These are phyloP conservation scores for Hyperopisus bebe DNA, from an alignment of 2,113 vertebrate genomes.

Conservation along the genomic window DNA sequence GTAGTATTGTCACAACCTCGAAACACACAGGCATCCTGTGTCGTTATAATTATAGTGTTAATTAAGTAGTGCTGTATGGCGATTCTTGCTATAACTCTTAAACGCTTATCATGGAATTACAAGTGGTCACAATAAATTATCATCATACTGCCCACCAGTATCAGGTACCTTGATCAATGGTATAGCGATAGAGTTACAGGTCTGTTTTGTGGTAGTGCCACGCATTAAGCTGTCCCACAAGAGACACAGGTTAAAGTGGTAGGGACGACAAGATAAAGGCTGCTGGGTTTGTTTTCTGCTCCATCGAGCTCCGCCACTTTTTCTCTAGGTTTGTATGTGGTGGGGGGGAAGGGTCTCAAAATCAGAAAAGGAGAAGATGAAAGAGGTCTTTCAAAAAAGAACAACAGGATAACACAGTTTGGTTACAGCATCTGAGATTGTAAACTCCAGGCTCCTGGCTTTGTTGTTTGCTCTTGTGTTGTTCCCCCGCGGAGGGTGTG, in stretches of 20 bases:
- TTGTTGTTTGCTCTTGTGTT: neutral
- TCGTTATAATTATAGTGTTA: neutral
- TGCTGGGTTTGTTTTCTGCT: neutral
- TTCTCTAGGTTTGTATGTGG: neutral
- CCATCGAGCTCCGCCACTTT: neutral
- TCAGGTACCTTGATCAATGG: neutral
- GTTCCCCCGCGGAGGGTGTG: neutral
- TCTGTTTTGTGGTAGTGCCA: neutral
- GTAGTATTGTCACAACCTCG: neutral
- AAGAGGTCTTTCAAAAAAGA: neutral
- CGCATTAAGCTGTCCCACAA: neutral
- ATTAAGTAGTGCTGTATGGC: neutral
- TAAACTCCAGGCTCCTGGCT: slow-evolving; percentile 6
- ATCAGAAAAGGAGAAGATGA: neutral
- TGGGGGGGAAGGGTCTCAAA: neutral
- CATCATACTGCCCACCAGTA: neutral
- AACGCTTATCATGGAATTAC: neutral
- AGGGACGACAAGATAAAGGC: neutral
- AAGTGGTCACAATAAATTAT: neutral
- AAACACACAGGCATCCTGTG: neutral
- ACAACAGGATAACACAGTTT: neutral
- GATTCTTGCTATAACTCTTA: neutral
- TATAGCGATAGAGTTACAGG: neutral
- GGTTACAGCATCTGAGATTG: neutral
- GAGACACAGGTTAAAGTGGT: neutral